phyloP scores from a whole-genome alignment of 2,113 vertebrate genomes.

The Pteropus alecto region DNA sequence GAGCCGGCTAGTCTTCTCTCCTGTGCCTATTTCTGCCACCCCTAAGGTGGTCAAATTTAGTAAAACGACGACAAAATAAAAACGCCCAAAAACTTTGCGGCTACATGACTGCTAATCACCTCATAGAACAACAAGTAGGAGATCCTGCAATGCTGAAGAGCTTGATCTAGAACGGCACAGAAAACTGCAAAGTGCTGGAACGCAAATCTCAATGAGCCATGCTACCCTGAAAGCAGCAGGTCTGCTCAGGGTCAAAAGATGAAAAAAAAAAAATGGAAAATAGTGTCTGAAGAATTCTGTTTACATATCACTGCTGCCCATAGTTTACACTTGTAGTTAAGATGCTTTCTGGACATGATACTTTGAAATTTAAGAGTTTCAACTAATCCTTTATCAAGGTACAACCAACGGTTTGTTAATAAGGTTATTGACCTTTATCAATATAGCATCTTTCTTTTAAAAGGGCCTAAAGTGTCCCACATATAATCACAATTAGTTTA shows the following conservation, averaged over 20 bases:
- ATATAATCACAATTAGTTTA: constrained; percentile 40
- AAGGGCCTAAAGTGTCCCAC: background rate
- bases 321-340: background rate
- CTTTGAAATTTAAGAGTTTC: background rate
- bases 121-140: background rate
- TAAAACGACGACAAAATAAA: background rate
- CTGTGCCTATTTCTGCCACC: background rate
- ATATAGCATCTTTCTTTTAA: constrained; percentile 40
- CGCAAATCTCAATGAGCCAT: background rate
- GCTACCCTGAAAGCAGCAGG: background rate
- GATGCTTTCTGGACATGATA: constrained; percentile 25
- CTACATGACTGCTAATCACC: background rate
- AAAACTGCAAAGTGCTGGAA: background rate
- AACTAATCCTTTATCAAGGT: constrained; percentile 23
- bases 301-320: background rate
- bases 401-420: background rate
- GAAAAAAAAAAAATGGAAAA: background rate
- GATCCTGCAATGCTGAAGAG: background rate
- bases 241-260: background rate
- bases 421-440: constrained; percentile 17
- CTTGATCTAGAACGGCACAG: background rate
- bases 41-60: background rate
- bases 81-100: background rate
- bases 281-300: background rate
- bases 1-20: background rate